Evolutionary conservation across 2,797 vertebrate species (phyloP).

Genomic region (Anniella stebbinsi): DNA sequence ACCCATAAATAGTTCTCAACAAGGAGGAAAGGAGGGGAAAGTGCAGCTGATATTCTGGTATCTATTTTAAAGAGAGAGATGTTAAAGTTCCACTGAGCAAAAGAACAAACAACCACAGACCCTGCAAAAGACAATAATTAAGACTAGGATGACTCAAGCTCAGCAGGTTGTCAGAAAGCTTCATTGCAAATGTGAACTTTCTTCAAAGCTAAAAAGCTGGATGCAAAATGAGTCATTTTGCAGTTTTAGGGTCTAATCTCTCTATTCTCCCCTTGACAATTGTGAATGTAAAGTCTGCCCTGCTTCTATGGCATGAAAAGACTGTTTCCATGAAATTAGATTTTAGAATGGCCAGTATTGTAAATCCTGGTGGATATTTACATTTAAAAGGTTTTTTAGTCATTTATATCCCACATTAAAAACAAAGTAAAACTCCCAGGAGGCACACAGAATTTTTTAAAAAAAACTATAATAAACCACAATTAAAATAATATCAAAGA

Average conservation of each 20-base stretch:
- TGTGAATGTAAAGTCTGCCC: neutral
- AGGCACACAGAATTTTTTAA: neutral
- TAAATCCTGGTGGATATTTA: neutral
- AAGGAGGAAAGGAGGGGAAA: slow-evolving; percentile 36
- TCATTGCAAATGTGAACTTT: slow-evolving; percentile 50
- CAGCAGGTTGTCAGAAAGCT: slow-evolving; percentile 56
- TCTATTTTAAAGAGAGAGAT: slow-evolving; percentile 12
- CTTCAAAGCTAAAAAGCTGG: slow-evolving; percentile 24
- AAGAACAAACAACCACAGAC: slow-evolving; percentile 55
- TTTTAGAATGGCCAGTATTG: neutral
- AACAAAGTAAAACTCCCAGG: neutral
- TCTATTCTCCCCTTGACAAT: slow-evolving; percentile 10
- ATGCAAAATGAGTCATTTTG: slow-evolving; percentile 19
- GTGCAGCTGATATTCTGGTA: neutral
- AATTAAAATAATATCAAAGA: neutral
- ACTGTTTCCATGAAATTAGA: neutral
- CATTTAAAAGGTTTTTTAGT: neutral
- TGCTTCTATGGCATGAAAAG: rapidly evolving
- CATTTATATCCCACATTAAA: neutral
- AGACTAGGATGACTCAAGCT: slow-evolving; percentile 37
- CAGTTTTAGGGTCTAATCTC: neutral
- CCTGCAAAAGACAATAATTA: slow-evolving; percentile 64
- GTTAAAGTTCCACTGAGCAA: slow-evolving; percentile 40
- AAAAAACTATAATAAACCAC: neutral
- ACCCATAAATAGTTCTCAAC: slow-evolving; percentile 64